Evolutionary conservation across 1,140 invertebrate species (phyloP).

Genomic region (Eupeodes corollae): DNA sequence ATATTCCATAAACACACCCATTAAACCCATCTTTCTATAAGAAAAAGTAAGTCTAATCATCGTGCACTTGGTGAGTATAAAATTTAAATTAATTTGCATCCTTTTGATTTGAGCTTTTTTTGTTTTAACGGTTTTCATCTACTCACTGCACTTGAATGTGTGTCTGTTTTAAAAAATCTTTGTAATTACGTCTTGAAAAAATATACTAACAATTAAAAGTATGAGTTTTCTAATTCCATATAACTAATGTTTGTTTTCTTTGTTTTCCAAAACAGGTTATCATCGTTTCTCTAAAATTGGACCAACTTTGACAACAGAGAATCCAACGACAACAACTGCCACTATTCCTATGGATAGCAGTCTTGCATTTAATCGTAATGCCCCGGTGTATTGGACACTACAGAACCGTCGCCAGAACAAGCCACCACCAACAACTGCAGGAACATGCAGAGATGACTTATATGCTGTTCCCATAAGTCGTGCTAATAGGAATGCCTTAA

Average conservation of each 20-base stretch:
- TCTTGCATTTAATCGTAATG: constrained; percentile 25
- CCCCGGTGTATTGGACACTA: constrained; percentile 37
- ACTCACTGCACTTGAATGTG: too few species aligned
- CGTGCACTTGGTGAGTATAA: too few species aligned
- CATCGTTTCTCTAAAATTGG: constrained; percentile 37
- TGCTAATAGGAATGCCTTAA: constrained; percentile 25
- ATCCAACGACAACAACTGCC: too few species aligned
- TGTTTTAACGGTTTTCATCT: neutral
- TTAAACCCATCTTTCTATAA: too few species aligned
- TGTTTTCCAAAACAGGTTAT: constrained; percentile 20
- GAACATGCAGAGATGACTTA: constrained; percentile 28
- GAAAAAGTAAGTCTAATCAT: too few species aligned
- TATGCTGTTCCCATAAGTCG: constrained; percentile 34
- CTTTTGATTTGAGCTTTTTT: neutral
- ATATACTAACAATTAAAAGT: neutral
- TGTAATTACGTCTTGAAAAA: neutral
- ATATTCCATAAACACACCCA: too few species aligned
- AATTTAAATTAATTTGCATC: too few species aligned
- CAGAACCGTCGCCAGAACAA: constrained; percentile 28
- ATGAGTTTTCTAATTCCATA: too few species aligned
- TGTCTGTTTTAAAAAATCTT: neutral
- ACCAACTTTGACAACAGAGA: neutral
- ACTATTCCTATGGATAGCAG: too few species aligned
- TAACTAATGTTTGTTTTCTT: neutral
- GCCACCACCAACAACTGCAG: constrained; percentile 8